Base-by-base conservation (phyloP, 2,888 invertebrate species). In the Blomia tropicalis region DNA sequence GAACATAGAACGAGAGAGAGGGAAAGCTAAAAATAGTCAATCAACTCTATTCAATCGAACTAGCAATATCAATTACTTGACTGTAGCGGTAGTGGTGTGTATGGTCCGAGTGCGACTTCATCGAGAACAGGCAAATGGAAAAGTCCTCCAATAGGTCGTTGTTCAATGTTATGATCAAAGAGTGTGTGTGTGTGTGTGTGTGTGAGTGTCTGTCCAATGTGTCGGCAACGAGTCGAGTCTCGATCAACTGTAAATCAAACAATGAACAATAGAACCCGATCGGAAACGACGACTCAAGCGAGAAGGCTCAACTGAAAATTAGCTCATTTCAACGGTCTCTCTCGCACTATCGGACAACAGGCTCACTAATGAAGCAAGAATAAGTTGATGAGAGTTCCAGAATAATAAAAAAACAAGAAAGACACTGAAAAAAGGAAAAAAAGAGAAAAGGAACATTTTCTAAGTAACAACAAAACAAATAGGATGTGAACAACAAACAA, bases 241-340 rank as follows among this genome's bases (percentile, higher is more conserved):
- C 14, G 51, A 47, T n/a, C n/a, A n/a, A n/a, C n/a, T n/a, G n/a
- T n/a, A n/a, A 19, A 47, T 27, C 22, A 19, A 47, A 47, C 22
- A n/a, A 17, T 17, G 41, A 41, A 47, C 22, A 47, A 47, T 27
- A 7, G 51, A 47, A 47, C 11, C n/a, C 51, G 22, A 47, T 11
- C 51, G 22, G 27, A 22, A 27, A 47, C 11, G 51, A 47, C 11
- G 51, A 47, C 7, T 11, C 22, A 22, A 27, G 7, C 51, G 51
- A 47, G n/a, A n/a, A n/a, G n/a, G n/a, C n/a, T 19, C 27, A 47
- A 47, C 51, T 47, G 51, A 47, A 47, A 47, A 47, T 47, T 47
- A 47, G 51, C 7, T 47, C 7, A 47, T 47, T 47, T 47, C 51
- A 7, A 36, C 7, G 7, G 36, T 36, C 7, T 7, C 7, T 47